These are phyloP conservation scores for Clunio marinus DNA, from an alignment of 2,888 invertebrate genomes.

Conservation along the genomic window DNA sequence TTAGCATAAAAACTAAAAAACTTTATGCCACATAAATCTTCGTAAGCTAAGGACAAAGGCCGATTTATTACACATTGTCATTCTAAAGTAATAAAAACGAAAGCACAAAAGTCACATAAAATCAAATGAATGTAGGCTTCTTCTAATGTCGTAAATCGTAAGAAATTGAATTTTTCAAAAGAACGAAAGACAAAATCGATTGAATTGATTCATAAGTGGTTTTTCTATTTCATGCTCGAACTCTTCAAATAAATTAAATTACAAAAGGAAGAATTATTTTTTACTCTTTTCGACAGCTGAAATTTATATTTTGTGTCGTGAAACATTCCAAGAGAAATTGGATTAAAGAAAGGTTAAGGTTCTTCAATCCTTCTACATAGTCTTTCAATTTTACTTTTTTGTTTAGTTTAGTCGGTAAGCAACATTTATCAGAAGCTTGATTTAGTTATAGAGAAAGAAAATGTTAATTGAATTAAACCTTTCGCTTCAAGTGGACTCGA, in stretches of 20 bases:
- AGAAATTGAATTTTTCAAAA: no score
- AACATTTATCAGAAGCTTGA: not conserved
- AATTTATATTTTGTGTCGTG: not conserved
- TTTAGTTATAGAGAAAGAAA: not conserved
- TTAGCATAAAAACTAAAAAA: no score
- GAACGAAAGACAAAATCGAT: conserved; percentile 3
- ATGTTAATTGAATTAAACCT: conserved; percentile 1
- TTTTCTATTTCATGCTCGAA: conserved; percentile 30
- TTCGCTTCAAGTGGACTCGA: conserved; percentile 15
- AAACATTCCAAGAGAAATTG: not conserved
- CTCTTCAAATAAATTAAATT: conserved; percentile 34
- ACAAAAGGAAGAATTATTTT: not conserved
- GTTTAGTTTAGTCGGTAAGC: no score
- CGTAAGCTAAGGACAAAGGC: no score
- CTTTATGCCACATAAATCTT: no score
- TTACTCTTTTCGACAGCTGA: not conserved
- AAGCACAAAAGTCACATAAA: conserved; percentile 17
- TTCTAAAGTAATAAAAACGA: not conserved
- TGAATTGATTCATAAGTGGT: conserved; percentile 34
- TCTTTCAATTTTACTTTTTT: not conserved
- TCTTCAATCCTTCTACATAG: not conserved
- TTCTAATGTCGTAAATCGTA: not conserved
- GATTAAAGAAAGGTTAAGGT: not conserved
- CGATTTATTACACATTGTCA: no score
- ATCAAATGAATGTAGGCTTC: not conserved